Base-by-base conservation (phyloP, 1,140 invertebrate genomes). In the Octopus bimaculoides region DNA sequence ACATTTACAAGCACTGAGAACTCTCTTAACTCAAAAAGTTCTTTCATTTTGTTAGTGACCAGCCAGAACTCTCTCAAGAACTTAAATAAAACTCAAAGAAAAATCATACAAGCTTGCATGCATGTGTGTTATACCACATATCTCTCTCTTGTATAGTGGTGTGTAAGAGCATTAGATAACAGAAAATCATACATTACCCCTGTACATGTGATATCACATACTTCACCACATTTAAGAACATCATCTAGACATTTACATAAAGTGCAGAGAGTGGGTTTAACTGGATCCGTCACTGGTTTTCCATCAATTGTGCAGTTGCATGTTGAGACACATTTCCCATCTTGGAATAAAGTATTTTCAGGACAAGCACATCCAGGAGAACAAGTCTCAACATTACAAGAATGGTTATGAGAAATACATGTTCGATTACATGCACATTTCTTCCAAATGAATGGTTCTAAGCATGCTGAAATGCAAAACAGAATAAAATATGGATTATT, bases 391-490 rank as follows among this genome's bases (percentile, higher is more conserved):
- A 71, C 26, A 5, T 71, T 17, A 14, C 66, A 71, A 14, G 26
- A n/a, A 14, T 71, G 66, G 26, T 71, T 71, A 20, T 71, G 66
- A 20, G 17, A 14, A 6, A 14, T 71, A 71, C 66, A 71, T 6
- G 66, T 71, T 14, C 66, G 66, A 71, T 71, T 14, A 71, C 66
- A 71, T 9, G 66, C 66, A 71, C 66, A 71, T 71, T 71, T 71
- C 14, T 71, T 14, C 66, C 66, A 71, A 17, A 71, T 71, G 6
- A 71, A 71, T 71, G 66, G 66, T 14, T 71, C 17, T 12, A 4
- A 4, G 14, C 66, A 71, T 71, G 17, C 66, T 71, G 66, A 5
- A 71, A 71, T 6, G 7, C 6, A 71, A 6, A 71, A 10, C 17
- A 71, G 26, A 41, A 41, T 41, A 41, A 41, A 41, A 41, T 41